These are phyloP conservation scores for Kryphioiulus occultus DNA, from an alignment of 2,888 invertebrate genomes.

Conservation along the genomic window DNA sequence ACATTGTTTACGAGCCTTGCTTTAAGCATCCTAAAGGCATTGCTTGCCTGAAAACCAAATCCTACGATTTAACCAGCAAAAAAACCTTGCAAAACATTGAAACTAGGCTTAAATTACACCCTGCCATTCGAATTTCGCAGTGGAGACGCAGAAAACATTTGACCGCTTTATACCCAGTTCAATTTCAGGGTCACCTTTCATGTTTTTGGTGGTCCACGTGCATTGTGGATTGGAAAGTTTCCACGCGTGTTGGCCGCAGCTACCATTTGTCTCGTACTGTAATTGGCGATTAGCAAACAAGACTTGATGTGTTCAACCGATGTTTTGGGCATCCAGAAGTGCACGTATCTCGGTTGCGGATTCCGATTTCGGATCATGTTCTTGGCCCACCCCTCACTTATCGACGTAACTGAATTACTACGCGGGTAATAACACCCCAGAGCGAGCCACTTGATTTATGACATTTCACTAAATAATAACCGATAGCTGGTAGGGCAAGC, in stretches of 20 bases:
- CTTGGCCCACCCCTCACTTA: background rate
- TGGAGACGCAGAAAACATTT: background rate
- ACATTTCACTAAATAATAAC: background rate
- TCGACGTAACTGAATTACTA: background rate
- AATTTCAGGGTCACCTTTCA: background rate
- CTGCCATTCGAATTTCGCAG: background rate
- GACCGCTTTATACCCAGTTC: background rate
- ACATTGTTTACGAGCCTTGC: too few relatives aligned
- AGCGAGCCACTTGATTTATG: background rate
- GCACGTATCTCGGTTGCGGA: background rate
- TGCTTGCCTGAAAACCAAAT: too few relatives aligned
- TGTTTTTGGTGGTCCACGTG: background rate
- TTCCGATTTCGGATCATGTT: background rate
- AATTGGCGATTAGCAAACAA: background rate
- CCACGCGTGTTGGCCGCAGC: background rate
- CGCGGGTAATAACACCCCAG: background rate
- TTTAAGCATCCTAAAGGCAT: too few relatives aligned
- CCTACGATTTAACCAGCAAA: too few relatives aligned
- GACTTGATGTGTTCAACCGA: too few relatives aligned
- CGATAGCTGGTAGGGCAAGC: background rate
- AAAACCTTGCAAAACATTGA: background rate
- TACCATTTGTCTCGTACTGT: background rate
- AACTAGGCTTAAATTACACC: background rate
- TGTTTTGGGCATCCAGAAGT: background rate
- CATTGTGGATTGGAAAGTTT: background rate